Base-by-base conservation (phyloP, 2,888 invertebrate genomes). In the Hypomecis atomaria region DNA sequence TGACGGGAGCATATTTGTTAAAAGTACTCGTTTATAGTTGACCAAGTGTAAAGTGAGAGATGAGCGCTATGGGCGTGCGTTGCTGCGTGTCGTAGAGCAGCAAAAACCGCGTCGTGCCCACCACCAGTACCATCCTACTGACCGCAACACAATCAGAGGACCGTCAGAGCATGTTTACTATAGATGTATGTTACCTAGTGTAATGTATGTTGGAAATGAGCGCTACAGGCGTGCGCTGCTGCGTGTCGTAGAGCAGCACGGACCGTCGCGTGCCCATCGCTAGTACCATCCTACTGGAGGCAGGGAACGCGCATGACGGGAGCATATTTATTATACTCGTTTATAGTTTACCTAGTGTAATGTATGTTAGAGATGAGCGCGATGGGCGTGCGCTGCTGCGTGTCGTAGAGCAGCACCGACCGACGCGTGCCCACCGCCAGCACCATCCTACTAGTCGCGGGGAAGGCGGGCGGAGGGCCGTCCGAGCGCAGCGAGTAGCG, bases 381-480 rank as follows among this genome's bases (percentile, higher is more conserved):
- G 0, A 91, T 63, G 0, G 92, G 91, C 0, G 88, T 82, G 67
- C 70, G 78, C 81, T 92, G 92, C 65, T 91, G 91, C 70, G 92
- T 92, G 78, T 92, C 92, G 71, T 91, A 91, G 0, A 92, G 48
- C 61, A 90, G 92, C 40, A 99, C 95, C 36, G 97, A 95, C 75
- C 96, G 96, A 74, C 96, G 96, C 0, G 99, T 98, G 23, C 97
- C 98, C 10, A 99, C 96, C 0, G 99, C 99, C 83, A 98, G 97
- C 62, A 99, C 92, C 92, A 97, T 94, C 65, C 99, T 94, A 82
- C 96, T 97, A 0, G 96, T 95, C 47, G 96, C 84, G 9, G 94
- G 85, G 69, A 96, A 88, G 10, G 94, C 82, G 1, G 95, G 90
- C 0, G 95, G 84, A 4, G 94, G 94, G 9, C 94, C 94, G 55